Evolutionary conservation across 2,113 vertebrate species (phyloP).

Genomic region (Spheniscus mendiculus): DNA sequence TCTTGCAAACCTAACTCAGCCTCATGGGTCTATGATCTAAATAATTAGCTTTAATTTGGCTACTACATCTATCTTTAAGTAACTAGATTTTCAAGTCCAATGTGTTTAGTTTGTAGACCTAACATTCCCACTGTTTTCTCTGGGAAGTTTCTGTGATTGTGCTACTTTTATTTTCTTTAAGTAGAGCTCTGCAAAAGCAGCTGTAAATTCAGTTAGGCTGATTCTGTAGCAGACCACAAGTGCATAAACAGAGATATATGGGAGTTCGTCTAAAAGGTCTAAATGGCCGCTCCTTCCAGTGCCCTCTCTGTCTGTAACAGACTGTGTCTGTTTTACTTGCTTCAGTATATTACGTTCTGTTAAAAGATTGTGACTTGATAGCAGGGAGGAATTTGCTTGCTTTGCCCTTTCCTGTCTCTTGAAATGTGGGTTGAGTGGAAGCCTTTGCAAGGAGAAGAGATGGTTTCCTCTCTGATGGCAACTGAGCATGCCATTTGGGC

Average conservation of each 20-base stretch:
- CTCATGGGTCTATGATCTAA: not conserved
- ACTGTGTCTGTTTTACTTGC: not conserved
- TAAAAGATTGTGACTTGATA: not conserved
- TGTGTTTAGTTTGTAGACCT: not conserved
- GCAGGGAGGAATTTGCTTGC: not conserved
- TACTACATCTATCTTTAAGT: not conserved
- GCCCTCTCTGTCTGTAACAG: not conserved
- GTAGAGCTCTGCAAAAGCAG: not conserved
- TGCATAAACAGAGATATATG: not conserved
- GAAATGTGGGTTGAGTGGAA: not conserved
- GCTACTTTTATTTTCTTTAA: not conserved
- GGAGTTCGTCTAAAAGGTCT: not conserved
- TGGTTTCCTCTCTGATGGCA: not conserved
- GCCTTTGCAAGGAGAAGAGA: not conserved
- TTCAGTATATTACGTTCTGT: not conserved
- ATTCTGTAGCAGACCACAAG: not conserved
- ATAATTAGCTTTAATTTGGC: not conserved
- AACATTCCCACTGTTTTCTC: not conserved
- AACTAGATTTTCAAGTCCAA: not conserved
- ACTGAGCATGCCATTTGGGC: not conserved
- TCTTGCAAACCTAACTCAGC: not conserved
- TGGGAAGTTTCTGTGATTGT: not conserved
- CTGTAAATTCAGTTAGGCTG: not conserved
- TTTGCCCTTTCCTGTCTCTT: not conserved
- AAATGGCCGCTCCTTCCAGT: not conserved